Evolutionary conservation across 2,888 invertebrate species (phyloP), one percentile per base, ranked within the genome.

Genomic region (Ennomos quercinarius): DNA sequence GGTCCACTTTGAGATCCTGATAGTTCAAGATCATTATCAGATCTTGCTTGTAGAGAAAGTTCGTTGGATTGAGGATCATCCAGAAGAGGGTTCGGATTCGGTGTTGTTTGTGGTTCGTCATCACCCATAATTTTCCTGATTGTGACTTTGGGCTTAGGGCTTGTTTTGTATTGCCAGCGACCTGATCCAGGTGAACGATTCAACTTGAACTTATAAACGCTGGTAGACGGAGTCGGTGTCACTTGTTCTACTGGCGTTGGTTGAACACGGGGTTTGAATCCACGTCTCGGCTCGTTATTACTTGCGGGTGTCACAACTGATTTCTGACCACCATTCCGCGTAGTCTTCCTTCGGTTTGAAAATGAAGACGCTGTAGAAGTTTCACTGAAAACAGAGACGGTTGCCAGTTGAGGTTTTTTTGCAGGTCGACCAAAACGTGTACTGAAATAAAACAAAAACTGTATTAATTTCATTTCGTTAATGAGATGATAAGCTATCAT

Each of bases 91-190:
- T 90, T 89, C 35, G 86, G 71, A 63, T 87, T 86, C 13, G 91
- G 91, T 50, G 92, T 93, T 63, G 92, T 90, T 76, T 87, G 91
- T 66, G 84, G 81, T 27, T 90, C 90, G 60, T 94, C 94, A 57
- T 94, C 94, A 56, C 93, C 93, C 52, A 92, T 93, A 71, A 94
- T 94, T 78, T 96, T 96, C 52, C 96, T 93, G 68, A 97, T 97
- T 49, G 95, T 95, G 9, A 98, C 95, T 81, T 97, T 94, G 4
- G 98, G 97, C 83, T 97, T 98, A 0, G 97, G 95, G 27, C 97
- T 96, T 9, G 97, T 97, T 88, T 97, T 97, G 85, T 97, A 98
- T 73, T 97, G 97, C 98, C 98, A 98, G 70, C 98, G 95, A 52
- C 97, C 97, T 44, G 96, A 95, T 5, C 97, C 97, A 47, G 96